phyloP scores from a whole-genome alignment of 2,113 vertebrate species.

The Silurus meridionalis region DNA sequence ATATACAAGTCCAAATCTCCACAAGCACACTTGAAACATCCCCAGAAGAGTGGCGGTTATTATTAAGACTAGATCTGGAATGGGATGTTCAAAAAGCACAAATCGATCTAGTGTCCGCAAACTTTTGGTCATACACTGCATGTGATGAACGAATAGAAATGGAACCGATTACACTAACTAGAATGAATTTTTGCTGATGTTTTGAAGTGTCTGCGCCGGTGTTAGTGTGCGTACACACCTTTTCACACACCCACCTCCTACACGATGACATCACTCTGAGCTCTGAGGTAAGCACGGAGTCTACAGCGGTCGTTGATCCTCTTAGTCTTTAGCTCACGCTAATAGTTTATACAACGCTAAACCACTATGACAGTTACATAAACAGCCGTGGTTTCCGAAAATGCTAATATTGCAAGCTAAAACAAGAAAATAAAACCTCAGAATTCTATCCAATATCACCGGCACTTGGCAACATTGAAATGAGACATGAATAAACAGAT shows the following conservation, averaged over 20 bases:
- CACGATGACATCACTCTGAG: background rate
- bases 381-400: background rate
- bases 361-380: background rate
- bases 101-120: no score
- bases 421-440: background rate
- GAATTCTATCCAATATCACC: no score
- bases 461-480: background rate
- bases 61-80: no score
- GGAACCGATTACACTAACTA: no score
- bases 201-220: background rate
- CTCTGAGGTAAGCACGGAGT: background rate
- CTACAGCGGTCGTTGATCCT: background rate
- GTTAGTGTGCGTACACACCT: background rate
- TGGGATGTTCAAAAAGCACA: no score
- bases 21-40: no score
- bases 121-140: no score
- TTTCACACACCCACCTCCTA: background rate
- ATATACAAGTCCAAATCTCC: no score
- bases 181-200: no score
- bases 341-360: background rate
- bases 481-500: conserved; percentile 12
- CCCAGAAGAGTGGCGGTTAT: no score
- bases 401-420: background rate
- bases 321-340: background rate
- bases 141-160: no score